Conservation (phyloP, 2,888 invertebrate species). For the Podotricha telesiphe region DNA sequence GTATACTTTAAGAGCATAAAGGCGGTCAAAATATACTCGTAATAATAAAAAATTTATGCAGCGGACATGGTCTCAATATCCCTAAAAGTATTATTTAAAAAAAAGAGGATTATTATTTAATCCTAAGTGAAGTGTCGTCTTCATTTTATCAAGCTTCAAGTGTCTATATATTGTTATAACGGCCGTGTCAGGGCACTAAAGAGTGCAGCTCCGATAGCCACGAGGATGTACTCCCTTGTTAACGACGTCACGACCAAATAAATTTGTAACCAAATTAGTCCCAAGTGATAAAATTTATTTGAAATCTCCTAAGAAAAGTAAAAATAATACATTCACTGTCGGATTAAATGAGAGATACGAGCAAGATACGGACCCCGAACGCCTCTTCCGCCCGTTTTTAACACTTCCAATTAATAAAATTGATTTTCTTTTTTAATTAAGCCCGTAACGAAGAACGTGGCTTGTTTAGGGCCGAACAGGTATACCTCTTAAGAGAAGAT, state of each 20-base stretch:
- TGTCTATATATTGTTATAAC: slow-evolving; percentile 82
- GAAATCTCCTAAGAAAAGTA: slow-evolving; percentile 81
- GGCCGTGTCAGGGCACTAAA: slow-evolving; percentile 74
- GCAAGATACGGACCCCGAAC: slow-evolving; percentile 73
- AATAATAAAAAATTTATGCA: slow-evolving; percentile 73
- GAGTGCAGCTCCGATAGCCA: slow-evolving; percentile 77
- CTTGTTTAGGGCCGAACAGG: slow-evolving; percentile 75
- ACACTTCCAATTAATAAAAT: slow-evolving; percentile 84
- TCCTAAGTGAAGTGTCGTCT: slow-evolving; percentile 79
- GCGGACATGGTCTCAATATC: slow-evolving; percentile 59
- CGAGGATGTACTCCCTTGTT: slow-evolving; percentile 80
- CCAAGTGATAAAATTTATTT: slow-evolving; percentile 83
- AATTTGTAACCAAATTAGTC: slow-evolving; percentile 85
- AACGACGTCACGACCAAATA: slow-evolving; percentile 82
- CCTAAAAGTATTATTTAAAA: slow-evolving; percentile 53
- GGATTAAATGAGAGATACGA: slow-evolving; percentile 83
- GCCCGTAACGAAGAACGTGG: slow-evolving; percentile 74
- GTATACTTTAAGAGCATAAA: slow-evolving; percentile 63
- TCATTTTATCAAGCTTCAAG: slow-evolving; percentile 80
- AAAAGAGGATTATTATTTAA: slow-evolving; percentile 76
- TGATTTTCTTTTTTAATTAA: slow-evolving; percentile 84
- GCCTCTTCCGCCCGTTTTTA: slow-evolving; percentile 82
- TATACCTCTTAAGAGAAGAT: slow-evolving; percentile 78
- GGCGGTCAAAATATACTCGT: slow-evolving; percentile 61
- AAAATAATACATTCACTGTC: slow-evolving; percentile 83